A percentile compares a stretch with the other conserved stretches of the same genome.
Evolutionary conservation across 2,113 vertebrate genomes (phyloP).

Genomic region (Tachysurus vachellii): DNA sequence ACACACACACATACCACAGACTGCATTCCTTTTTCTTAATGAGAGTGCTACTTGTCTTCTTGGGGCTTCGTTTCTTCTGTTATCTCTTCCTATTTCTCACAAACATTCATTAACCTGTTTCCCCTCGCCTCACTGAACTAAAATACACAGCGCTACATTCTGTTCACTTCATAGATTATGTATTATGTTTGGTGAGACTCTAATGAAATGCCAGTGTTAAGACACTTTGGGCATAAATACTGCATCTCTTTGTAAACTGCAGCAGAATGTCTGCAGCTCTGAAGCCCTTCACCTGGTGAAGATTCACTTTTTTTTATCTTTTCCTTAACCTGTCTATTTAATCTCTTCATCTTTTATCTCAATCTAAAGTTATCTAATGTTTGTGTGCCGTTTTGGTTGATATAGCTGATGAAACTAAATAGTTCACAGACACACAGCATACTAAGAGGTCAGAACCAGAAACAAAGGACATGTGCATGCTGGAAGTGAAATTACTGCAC

Average conservation of each 20-base stretch:
- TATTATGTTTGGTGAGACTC: background rate
- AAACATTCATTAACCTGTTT: conserved; percentile 43
- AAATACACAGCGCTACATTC: conserved; percentile 1
- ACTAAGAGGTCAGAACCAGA: background rate
- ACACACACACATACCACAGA: conserved; percentile 27
- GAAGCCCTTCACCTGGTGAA: background rate
- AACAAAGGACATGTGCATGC: background rate
- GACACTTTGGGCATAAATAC: background rate
- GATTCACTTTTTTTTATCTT: conserved; percentile 8
- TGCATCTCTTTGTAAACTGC: background rate
- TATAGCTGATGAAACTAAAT: conserved; percentile 39
- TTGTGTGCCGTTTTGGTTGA: conserved; percentile 31
- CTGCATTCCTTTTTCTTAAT: conserved; percentile 46
- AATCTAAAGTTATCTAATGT: conserved; percentile 1
- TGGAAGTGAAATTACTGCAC: background rate
- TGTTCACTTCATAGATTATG: background rate
- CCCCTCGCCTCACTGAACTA: background rate
- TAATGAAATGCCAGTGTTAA: background rate
- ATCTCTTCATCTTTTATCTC: conserved; percentile 45
- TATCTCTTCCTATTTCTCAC: conserved; percentile 36
- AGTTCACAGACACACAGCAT: conserved; percentile 34
- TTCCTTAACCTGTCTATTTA: conserved; percentile 9
- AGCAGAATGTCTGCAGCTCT: background rate
- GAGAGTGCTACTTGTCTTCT: conserved; percentile 35
- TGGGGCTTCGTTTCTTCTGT: conserved; percentile 13